Evolutionary conservation across 2,888 invertebrate species (phyloP).

Genomic region (Chesias legatella): DNA sequence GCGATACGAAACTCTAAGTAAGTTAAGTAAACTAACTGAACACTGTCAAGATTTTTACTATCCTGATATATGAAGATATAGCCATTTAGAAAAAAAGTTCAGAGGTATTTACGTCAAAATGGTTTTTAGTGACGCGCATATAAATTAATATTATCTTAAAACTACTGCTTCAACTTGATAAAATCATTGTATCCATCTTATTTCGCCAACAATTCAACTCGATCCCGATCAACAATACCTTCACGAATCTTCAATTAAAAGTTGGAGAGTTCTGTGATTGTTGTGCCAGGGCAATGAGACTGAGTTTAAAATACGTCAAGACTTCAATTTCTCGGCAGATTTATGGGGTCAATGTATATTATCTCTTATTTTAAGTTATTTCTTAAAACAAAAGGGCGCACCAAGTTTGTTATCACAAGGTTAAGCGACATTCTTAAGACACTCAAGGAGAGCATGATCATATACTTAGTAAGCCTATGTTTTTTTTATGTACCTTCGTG

Average conservation of each 20-base stretch:
- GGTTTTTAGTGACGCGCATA: too few relatives aligned
- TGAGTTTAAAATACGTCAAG: constrained; percentile 19
- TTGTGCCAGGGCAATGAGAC: constrained; percentile 9
- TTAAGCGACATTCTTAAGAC: constrained; percentile 17
- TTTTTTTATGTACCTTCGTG: too few relatives aligned
- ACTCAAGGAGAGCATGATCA: constrained; percentile 14
- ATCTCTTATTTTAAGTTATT: constrained; percentile 27
- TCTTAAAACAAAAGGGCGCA: constrained; percentile 33
- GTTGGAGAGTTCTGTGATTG: constrained; percentile 21
- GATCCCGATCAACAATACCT: constrained; percentile 14
- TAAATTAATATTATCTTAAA: too few relatives aligned
- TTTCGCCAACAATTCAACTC: constrained; percentile 10
- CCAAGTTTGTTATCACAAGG: constrained; percentile 12
- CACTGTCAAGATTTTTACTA: too few relatives aligned
- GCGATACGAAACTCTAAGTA: constrained; percentile 9
- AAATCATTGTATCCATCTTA: constrained; percentile 6
- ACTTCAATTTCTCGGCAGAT: constrained; percentile 26
- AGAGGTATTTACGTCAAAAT: too few relatives aligned
- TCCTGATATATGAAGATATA: too few relatives aligned
- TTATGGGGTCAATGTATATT: constrained; percentile 25
- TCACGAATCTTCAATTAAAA: constrained; percentile 23
- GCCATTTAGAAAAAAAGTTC: too few relatives aligned
- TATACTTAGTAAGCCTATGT: too few relatives aligned
- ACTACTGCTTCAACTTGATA: background rate
- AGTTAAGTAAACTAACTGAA: too few relatives aligned